A percentile compares a stretch with the other conserved stretches of the same genome.
phyloP scores from a whole-genome alignment of 1,140 invertebrate species.

The Helicoverpa zea region DNA sequence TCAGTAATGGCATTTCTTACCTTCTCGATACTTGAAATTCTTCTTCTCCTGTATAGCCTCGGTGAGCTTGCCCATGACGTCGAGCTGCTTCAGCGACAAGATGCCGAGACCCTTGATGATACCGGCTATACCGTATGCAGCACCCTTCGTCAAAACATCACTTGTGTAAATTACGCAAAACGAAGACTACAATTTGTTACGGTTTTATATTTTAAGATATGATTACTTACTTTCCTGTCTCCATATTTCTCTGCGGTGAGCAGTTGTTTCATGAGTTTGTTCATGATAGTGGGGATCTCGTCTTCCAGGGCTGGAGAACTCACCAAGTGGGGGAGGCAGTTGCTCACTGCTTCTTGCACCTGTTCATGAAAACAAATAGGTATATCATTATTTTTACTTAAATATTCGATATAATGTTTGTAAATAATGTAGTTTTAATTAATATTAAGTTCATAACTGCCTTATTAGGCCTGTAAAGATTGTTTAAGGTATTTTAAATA shows the following conservation, averaged over 20 bases:
- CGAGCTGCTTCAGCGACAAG: slow-evolving; percentile 96
- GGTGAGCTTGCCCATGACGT: slow-evolving; percentile 98
- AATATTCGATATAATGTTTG: too few species aligned
- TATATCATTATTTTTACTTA: too few species aligned
- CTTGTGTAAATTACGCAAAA: neutral
- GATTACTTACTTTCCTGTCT: slow-evolving; percentile 93
- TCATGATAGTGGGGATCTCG: slow-evolving; percentile 95
- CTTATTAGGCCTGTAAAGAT: too few species aligned
- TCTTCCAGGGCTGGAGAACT: slow-evolving; percentile 93
- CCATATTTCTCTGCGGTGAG: slow-evolving; percentile 98
- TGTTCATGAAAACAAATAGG: slow-evolving; percentile 67
- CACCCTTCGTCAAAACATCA: slow-evolving; percentile 87
- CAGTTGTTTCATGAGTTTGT: slow-evolving; percentile 95
- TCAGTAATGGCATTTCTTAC: slow-evolving; percentile 71
- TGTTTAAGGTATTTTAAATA: too few species aligned
- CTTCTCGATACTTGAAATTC: slow-evolving; percentile 97
- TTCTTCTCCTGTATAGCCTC: slow-evolving; percentile 99
- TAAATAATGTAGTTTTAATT: too few species aligned
- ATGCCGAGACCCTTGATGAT: slow-evolving; percentile 98
- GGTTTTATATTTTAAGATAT: too few species aligned
- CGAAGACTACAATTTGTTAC: neutral
- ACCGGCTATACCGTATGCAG: slow-evolving; percentile 96
- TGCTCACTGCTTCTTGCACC: slow-evolving; percentile 99
- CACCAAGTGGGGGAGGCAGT: slow-evolving; percentile 97
- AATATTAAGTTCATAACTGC: too few species aligned